Evolutionary conservation across 2,888 invertebrate species (phyloP).

Genomic region (Mesochorus sp.): DNA sequence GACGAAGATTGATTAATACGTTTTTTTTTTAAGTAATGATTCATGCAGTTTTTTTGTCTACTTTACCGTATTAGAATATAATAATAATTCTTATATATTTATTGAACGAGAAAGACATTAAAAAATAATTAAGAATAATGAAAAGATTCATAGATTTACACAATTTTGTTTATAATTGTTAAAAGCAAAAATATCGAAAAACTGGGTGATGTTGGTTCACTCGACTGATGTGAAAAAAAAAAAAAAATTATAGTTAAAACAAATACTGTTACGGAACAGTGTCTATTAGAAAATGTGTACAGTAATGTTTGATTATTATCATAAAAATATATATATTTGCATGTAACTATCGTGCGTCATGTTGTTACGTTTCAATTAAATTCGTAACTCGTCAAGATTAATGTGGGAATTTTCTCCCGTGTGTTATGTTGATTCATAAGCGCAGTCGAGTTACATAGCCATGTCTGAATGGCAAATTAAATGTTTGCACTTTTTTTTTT

Average conservation of each 20-base stretch:
- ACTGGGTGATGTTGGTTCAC: too few relatives aligned
- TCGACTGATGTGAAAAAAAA: not conserved
- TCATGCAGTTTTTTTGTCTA: too few relatives aligned
- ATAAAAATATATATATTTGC: slow-evolving; percentile 9
- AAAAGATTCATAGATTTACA: too few relatives aligned
- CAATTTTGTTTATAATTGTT: too few relatives aligned
- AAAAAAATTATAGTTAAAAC: slow-evolving; percentile 8
- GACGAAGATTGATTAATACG: too few relatives aligned
- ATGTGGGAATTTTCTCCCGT: slow-evolving; percentile 70
- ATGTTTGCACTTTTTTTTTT: slow-evolving; percentile 31
- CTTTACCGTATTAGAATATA: too few relatives aligned
- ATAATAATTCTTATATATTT: too few relatives aligned
- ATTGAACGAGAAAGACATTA: too few relatives aligned
- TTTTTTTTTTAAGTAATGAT: too few relatives aligned
- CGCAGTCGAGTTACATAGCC: slow-evolving; percentile 6
- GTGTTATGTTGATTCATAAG: slow-evolving; percentile 11
- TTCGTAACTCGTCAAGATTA: slow-evolving; percentile 71
- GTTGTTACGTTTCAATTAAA: slow-evolving; percentile 68
- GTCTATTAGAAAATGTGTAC: not conserved
- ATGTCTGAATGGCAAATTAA: not conserved
- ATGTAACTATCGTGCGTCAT: slow-evolving; percentile 50
- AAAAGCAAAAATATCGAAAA: too few relatives aligned
- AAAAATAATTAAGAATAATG: too few relatives aligned
- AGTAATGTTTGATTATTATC: not conserved
- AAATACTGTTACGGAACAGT: slow-evolving; percentile 18